These are phyloP conservation scores for Ophiodon elongatus DNA, from an alignment of 2,113 vertebrate genomes.

Conservation along the genomic window DNA sequence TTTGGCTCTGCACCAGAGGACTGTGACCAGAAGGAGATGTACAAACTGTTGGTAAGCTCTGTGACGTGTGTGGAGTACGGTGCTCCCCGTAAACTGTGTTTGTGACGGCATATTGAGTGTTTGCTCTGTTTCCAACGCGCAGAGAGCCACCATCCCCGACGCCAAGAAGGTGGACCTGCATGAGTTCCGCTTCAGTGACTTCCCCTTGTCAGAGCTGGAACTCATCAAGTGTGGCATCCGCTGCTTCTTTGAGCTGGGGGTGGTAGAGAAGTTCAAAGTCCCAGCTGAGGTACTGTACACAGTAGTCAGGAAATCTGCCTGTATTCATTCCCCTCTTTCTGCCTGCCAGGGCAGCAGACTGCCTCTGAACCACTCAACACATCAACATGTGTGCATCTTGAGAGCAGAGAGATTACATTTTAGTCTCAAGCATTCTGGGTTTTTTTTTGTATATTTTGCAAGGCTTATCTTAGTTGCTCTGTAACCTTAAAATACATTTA, in stretches of 20 bases:
- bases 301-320: background rate
- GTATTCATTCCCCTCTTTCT: background rate
- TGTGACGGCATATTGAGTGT: background rate
- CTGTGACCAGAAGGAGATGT: slow-evolving; percentile 90
- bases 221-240: slow-evolving; percentile 92
- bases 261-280: slow-evolving; percentile 96
- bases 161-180: slow-evolving; percentile 83
- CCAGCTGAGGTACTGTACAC: slow-evolving; percentile 88
- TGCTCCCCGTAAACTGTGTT: background rate
- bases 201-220: slow-evolving; percentile 87
- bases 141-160: slow-evolving; percentile 90
- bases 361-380: background rate
- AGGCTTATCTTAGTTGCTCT: background rate
- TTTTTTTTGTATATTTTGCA: too few species aligned
- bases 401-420: background rate
- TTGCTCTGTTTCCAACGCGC: slow-evolving; percentile 36
- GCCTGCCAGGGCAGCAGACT: background rate
- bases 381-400: background rate
- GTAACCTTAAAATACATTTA: background rate
- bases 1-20: slow-evolving; percentile 88
- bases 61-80: background rate
- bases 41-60: slow-evolving; percentile 89
- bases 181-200: slow-evolving; percentile 93
- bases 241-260: slow-evolving; percentile 93
- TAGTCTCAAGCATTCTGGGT: background rate